These are phyloP conservation scores for Colletes gigas DNA, from an alignment of 1,140 invertebrate species.

Conservation along the genomic window DNA sequence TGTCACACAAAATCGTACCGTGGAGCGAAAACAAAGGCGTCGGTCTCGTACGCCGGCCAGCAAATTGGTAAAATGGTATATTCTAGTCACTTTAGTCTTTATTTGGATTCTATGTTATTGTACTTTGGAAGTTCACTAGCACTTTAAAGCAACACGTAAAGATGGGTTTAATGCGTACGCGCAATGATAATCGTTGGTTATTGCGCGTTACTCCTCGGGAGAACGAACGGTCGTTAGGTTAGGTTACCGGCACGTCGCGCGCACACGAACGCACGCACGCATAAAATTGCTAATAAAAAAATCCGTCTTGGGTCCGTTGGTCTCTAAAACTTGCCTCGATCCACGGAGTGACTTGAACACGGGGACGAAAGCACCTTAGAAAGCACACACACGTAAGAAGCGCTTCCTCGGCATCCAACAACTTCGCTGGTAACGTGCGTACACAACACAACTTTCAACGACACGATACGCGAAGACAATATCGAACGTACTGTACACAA, in stretches of 20 bases:
- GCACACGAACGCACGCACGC: constrained; percentile 11
- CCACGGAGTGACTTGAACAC: neutral
- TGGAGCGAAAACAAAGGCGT: constrained; percentile 15
- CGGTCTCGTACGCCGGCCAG: neutral
- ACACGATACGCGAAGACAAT: neutral
- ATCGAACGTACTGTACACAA: neutral
- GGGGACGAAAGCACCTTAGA: constrained; percentile 17
- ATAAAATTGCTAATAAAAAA: constrained; percentile 25
- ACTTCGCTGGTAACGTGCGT: neutral
- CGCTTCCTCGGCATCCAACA: neutral
- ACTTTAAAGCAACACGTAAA: neutral
- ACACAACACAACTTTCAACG: neutral
- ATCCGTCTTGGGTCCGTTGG: constrained; percentile 15
- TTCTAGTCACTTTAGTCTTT: constrained; percentile 46
- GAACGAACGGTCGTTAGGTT: constrained; percentile 47
- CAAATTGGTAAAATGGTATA: neutral
- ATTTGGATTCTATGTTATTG: neutral
- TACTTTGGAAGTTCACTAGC: neutral
- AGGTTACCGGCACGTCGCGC: constrained; percentile 54
- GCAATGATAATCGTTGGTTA: constrained; percentile 8
- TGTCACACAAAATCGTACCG: constrained; percentile 61
- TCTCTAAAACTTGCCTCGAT: neutral
- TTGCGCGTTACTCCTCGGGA: constrained; percentile 11
- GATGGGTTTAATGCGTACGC: constrained; percentile 16
- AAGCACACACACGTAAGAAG: constrained; percentile 15